These are phyloP conservation scores for Smutsia gigantea DNA, from an alignment of 2,797 vertebrate genomes.

Conservation along the genomic window DNA sequence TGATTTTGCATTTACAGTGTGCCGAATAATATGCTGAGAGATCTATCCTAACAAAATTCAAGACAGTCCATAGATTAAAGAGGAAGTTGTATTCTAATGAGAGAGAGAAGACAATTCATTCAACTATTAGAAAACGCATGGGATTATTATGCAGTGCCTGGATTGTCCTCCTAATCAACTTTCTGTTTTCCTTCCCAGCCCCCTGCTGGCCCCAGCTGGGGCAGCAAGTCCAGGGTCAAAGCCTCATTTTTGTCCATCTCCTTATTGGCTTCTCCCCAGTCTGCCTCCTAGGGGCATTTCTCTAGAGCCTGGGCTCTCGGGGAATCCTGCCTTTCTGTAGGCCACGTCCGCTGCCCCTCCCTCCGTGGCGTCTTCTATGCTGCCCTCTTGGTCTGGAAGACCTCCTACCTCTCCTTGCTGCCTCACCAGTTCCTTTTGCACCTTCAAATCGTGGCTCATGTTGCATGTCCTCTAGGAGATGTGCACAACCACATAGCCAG, in stretches of 20 bases:
- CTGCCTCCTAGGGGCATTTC: background rate
- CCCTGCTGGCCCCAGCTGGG: background rate
- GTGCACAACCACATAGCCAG: background rate
- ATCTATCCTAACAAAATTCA: background rate
- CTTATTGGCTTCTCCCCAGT: too few species aligned
- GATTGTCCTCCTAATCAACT: background rate
- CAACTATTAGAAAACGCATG: fast-evolving
- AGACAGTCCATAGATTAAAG: background rate
- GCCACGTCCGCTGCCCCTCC: too few species aligned
- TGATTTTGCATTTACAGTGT: background rate
- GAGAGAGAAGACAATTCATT: background rate
- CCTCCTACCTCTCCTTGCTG: too few species aligned
- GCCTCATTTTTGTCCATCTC: background rate
- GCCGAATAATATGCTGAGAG: background rate
- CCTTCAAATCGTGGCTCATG: background rate
- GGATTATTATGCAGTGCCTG: background rate
- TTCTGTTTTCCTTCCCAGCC: fast-evolving
- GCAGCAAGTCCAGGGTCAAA: background rate
- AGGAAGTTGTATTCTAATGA: too few species aligned
- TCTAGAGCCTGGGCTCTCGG: too few species aligned
- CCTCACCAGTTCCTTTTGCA: background rate
- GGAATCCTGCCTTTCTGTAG: background rate
- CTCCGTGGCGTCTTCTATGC: fast-evolving
- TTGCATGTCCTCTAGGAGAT: background rate
- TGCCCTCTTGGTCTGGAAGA: background rate